Evolutionary conservation across 2,113 vertebrate species (phyloP), one percentile per base, ranked within the genome.

Genomic region (Antechinus stuartii): DNA sequence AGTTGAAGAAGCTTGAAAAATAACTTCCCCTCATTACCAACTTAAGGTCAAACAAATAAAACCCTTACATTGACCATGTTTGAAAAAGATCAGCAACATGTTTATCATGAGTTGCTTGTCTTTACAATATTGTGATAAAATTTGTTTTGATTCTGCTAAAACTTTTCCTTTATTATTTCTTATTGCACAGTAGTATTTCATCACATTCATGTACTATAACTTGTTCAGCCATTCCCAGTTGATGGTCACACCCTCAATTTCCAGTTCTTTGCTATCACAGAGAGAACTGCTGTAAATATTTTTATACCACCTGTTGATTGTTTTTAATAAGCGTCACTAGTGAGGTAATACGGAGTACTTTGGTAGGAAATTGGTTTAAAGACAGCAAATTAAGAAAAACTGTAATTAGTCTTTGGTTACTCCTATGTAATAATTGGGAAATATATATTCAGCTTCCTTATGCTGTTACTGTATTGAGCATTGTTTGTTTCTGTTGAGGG

Each of bases 341-440:
- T 55, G 54, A 97, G 49, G 52, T 54, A 93, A 95, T 76, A n/a
- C 61, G n/a, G 14, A 76, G 68, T 94, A 91, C 92, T 47, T 94
- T 91, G 25, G 8, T 91, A 91, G 94, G 90, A 91, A 95, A 76
- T 94, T 46, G 92, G 25, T 96, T 1, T 91, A 57, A 95, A 55
- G 57, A 94, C 95, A 93, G 47, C 61, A 91, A 26, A 55, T 92
- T 95, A 96, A 52, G 50, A 52, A 56, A 46, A 95, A 90, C 24
- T 53, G 0, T 16, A 14, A 94, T 97, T 96, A 93, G 25, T 68
- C 95, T 96, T 92, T 61, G 94, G 90, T 46, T 94, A 91, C 1
- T 97, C 93, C 30, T 9, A 42, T 84, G n/a, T 91, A 47, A 9
- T 94, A 35, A 42, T 95, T 53, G 94, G 95, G n/a, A 96, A 95